Evolutionary conservation across 1,140 invertebrate species (phyloP).

Genomic region (Parapsyche elsis): DNA sequence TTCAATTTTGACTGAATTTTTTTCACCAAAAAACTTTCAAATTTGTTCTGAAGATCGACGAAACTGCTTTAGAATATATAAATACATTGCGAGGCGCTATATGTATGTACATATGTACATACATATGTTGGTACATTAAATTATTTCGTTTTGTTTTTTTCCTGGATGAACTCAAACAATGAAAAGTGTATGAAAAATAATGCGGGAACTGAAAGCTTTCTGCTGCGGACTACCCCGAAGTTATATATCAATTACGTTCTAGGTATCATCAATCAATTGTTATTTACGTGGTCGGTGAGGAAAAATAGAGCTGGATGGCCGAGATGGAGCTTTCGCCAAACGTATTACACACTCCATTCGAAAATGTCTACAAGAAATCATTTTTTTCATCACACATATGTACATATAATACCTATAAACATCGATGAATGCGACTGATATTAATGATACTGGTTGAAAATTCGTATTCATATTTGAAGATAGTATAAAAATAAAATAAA

Average conservation of each 20-base stretch:
- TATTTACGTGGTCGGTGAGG: constrained; percentile 10
- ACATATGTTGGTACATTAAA: not conserved
- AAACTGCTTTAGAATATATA: not conserved
- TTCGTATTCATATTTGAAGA: too few relatives aligned
- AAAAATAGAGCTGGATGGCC: constrained; percentile 19
- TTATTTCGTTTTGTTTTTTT: not conserved
- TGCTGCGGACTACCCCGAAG: not conserved
- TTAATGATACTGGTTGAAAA: too few relatives aligned
- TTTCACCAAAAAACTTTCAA: not conserved
- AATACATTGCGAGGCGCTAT: not conserved
- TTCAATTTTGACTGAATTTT: not conserved
- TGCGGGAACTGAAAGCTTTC: not conserved
- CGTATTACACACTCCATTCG: not conserved
- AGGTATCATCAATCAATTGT: constrained; percentile 23
- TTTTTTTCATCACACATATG: too few relatives aligned
- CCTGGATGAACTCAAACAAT: not conserved
- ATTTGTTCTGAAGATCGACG: not conserved
- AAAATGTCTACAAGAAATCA: too few relatives aligned
- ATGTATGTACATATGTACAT: not conserved
- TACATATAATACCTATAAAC: too few relatives aligned
- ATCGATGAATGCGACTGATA: too few relatives aligned
- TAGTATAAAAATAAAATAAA: too few relatives aligned
- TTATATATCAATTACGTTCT: constrained; percentile 19
- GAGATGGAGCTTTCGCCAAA: not conserved
- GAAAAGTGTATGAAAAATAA: constrained; percentile 17